Percentiles rank a stretch among this genome's conserved stretches.
phyloP scores from a whole-genome alignment of 2,888 invertebrate species.

The Unio delphinus region DNA sequence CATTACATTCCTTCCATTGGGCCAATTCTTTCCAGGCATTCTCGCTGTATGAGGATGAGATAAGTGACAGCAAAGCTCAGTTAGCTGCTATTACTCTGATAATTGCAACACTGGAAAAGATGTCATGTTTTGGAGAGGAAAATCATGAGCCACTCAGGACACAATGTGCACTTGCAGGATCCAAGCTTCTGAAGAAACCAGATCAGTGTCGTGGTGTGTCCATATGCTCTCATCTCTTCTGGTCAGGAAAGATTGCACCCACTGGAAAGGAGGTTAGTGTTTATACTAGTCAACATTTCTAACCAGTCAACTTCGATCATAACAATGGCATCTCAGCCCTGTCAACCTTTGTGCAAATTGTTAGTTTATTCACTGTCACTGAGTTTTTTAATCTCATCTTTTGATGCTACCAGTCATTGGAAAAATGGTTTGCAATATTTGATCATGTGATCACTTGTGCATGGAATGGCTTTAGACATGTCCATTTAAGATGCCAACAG shows the following conservation, averaged over 20 bases:
- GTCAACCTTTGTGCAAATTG: no score
- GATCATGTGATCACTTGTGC: no score
- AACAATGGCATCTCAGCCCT: no score
- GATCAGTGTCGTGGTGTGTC: constrained; percentile 97
- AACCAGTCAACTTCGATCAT: no score
- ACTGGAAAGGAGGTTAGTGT: constrained; percentile 41
- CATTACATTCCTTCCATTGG: not conserved
- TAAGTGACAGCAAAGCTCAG: constrained; percentile 97
- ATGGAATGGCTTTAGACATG: no score
- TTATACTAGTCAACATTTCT: no score
- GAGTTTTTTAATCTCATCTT: no score
- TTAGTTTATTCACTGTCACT: no score
- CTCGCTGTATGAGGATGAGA: constrained; percentile 96
- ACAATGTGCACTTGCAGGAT: constrained; percentile 95
- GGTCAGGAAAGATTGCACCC: constrained; percentile 81
- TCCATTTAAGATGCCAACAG: no score
- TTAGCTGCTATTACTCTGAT: constrained; percentile 95
- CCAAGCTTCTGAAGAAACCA: constrained; percentile 96
- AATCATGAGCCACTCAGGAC: constrained; percentile 96
- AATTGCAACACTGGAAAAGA: constrained; percentile 94
- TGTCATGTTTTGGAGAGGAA: constrained; percentile 94
- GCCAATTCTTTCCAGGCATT: constrained; percentile 80
- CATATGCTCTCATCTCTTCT: constrained; percentile 95
- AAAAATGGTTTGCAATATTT: no score
- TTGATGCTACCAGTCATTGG: no score